Evolutionary conservation across 2,888 invertebrate species (phyloP).

Genomic region (Drosophila pseudotakahashii): DNA sequence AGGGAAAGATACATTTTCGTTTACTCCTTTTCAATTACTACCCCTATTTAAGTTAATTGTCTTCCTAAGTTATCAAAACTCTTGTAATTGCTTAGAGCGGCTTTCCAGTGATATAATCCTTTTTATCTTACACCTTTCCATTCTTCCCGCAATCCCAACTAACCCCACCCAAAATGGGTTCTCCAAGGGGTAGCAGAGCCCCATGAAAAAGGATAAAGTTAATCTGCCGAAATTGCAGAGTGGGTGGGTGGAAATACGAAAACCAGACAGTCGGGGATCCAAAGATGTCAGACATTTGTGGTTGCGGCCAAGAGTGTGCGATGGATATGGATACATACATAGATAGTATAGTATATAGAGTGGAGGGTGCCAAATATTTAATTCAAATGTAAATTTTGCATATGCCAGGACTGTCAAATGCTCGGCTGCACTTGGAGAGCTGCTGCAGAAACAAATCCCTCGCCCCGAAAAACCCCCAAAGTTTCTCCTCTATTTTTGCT

Average conservation of each 20-base stretch:
- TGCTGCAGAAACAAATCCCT: constrained; percentile 1
- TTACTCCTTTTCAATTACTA: background rate
- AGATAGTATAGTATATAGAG: too few relatives aligned
- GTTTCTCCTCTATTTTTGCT: background rate
- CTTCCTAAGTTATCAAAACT: background rate
- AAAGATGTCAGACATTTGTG: constrained; percentile 26
- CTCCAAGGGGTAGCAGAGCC: constrained; percentile 1
- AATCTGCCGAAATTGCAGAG: constrained; percentile 44
- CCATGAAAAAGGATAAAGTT: constrained; percentile 48
- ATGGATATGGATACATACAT: background rate
- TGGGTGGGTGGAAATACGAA: background rate
- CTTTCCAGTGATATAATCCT: background rate
- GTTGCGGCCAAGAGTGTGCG: constrained; percentile 14
- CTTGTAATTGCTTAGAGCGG: background rate
- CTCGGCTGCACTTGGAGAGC: constrained; percentile 51
- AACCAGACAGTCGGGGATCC: background rate
- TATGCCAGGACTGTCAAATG: constrained; percentile 56
- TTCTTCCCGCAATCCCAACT: background rate
- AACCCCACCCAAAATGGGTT: background rate
- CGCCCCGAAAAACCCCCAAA: too few relatives aligned
- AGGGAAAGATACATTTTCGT: background rate
- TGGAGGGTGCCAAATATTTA: constrained; percentile 50
- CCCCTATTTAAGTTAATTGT: background rate
- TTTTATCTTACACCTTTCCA: background rate
- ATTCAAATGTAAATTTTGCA: constrained; percentile 54